Evolutionary conservation across 2,797 vertebrate genomes (phyloP), one percentile per base, ranked within the genome.

Genomic region (Sebastes matsubarae): DNA sequence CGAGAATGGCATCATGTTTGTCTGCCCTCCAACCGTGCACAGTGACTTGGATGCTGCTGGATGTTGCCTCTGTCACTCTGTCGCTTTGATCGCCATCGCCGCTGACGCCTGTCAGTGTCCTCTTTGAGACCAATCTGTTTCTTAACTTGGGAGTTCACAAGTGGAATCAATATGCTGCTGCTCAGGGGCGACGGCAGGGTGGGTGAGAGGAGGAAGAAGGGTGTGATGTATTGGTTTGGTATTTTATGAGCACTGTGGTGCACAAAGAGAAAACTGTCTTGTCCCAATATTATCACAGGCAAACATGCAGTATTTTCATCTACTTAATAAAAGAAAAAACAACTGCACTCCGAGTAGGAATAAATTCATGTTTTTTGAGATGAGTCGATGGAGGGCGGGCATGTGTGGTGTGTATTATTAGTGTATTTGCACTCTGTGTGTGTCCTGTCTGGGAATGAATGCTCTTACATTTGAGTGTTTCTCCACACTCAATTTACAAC

Each of bases 61-160:
- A 80, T 38, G 79, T 80, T 30, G 14, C 55, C 57, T 67, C 54
- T 29, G 65, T 78, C 58, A 36, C 61, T 57, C 55, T 16, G 68
- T 32, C 6, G 29, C 61, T 81, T 71, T 72, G 82, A 84, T 73
- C 29, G 11, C 32, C 50, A 30, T 65, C 3, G 8, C 24, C 9
- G 9, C 52, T 59, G 69, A 71, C 4, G 29, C 46, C 70, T 70
- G 63, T 80, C 80, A 72, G 25, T 73, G 73, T 87, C 42, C 72
- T 84, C 76, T 87, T 79, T 82, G 72, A 84, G 68, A 79, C 65
- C 71, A 75, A 66, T 88, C 77, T 80, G 75, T 60, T 78, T 68
- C 69, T 70, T 66, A 77, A 75, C 42, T 69, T 18, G 46, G n/a
- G 55, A 71, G 34, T 58, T 85, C 67, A 69, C 69, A 64, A 72